Conservation (phyloP, 1,140 invertebrate species). For the Rhopalosiphum padi region DNA sequence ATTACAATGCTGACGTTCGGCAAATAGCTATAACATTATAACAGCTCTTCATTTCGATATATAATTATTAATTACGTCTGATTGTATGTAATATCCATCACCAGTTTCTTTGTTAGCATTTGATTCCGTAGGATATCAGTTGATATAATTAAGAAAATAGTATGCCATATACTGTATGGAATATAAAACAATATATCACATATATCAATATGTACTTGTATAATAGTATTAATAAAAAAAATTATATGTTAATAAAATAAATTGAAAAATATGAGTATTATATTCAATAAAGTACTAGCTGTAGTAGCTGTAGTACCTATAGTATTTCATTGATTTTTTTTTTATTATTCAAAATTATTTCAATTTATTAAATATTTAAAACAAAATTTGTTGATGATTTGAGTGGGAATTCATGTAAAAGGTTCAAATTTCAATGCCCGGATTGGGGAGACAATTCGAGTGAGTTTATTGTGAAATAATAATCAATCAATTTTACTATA, state of each 20-base stretch:
- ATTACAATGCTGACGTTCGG: neutral
- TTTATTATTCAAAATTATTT: too few species aligned
- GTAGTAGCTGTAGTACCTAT: neutral
- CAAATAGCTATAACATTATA: neutral
- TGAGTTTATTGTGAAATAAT: neutral
- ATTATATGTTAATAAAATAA: neutral
- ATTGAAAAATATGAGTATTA: neutral
- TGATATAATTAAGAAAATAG: neutral
- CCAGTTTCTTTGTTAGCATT: neutral
- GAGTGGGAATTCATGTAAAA: neutral
- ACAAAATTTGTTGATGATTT: neutral
- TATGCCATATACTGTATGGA: neutral
- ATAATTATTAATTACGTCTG: neutral
- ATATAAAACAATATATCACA: neutral
- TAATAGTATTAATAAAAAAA: neutral
- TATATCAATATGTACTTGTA: neutral
- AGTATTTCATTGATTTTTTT: too few species aligned
- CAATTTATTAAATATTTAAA: neutral
- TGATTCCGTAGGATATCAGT: neutral
- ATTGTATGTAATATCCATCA: neutral
- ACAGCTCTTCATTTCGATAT: slow-evolving; percentile 21
- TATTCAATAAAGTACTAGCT: neutral
- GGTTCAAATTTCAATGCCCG: neutral
- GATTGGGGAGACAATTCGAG: neutral
- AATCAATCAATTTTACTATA: neutral